Base-by-base conservation (phyloP, 2,797 vertebrate genomes). In the Leptodactylus fallax region DNA sequence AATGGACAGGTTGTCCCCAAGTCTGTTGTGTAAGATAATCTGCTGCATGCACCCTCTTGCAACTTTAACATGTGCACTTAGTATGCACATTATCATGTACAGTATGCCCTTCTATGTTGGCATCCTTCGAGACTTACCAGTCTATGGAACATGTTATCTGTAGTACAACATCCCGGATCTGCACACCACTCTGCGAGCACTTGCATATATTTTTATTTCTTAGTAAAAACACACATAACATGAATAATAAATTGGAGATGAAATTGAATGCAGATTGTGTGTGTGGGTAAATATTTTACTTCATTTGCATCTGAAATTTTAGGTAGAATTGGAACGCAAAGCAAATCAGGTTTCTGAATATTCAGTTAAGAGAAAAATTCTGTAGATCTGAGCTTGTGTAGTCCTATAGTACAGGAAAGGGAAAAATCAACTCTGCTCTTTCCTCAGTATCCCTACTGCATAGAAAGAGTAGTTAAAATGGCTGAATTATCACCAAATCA, bases 241-340 rank as follows among this genome's bases (percentile, higher is more conserved):
- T 89, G 88, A 89, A 83, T 89, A 83, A 89, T 79, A 77, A 5
- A 76, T 88, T 80, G 77, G 47, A 80, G 77, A 74, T n/a, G 36
- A 88, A 89, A 89, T 61, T 25, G 61, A 79, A 79, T 55, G 74
- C 47, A 89, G 85, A 89, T 89, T 87, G 53, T 27, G 61, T 74
- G 23, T 87, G 71, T 55, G 80, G 47, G 87, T 89, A 89, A 89
- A 89, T 89, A 86, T 89, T 89, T 89, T 71, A 86, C 85, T 83
- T 89, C n/a, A 89, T 89, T 89, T 89, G 74, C 85, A 89, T 86
- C 9, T 17, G 49, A 83, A 86, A 69, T 86, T 27, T 69, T 55
- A 88, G 79, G 19, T 61, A 45, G 9, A 14, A 58, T 63, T 25
- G 17, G 5, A 79, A 60, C 74, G 61, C 61, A 79, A 85, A 85